Conservation (phyloP, 2,797 vertebrate genomes). For the Falco biarmicus region DNA sequence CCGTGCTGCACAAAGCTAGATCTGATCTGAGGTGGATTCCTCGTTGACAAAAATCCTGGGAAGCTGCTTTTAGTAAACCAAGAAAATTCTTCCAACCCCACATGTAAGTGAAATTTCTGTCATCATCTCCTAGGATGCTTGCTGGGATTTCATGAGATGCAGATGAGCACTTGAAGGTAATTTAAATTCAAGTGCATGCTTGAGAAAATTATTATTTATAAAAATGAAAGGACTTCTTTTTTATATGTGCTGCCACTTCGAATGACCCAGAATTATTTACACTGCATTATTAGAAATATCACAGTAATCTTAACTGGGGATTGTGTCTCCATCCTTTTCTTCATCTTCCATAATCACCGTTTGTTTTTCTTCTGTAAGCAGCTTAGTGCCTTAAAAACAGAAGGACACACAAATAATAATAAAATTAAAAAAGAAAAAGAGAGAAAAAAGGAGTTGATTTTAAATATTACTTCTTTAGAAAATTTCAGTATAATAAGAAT, state of each 20-base stretch:
- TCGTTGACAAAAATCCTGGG: not conserved
- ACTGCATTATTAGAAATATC: constrained; percentile 19
- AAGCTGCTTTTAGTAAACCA: not conserved
- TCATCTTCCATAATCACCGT: constrained; percentile 88
- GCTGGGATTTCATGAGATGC: not conserved
- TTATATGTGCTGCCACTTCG: constrained; percentile 8
- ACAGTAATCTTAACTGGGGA: constrained; percentile 66
- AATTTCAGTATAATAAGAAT: not conserved
- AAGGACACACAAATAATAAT: not conserved
- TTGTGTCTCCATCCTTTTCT: constrained; percentile 84
- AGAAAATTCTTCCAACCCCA: not conserved
- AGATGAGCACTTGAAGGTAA: not conserved
- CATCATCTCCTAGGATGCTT: not conserved
- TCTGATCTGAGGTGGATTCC: not conserved
- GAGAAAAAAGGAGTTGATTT: not conserved
- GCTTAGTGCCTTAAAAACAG: constrained; percentile 80
- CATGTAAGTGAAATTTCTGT: not conserved
- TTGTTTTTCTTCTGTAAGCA: constrained; percentile 81
- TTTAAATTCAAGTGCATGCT: not conserved
- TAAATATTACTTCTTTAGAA: not conserved
- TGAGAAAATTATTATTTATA: constrained; percentile 17
- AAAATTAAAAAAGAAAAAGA: not conserved
- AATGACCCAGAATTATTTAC: constrained; percentile 66
- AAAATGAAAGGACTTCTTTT: not conserved
- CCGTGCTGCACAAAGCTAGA: not conserved